Percentiles rank a stretch among this genome's conserved stretches.
Conservation (phyloP, 2,113 vertebrate species). For the Trogon surrucura region DNA sequence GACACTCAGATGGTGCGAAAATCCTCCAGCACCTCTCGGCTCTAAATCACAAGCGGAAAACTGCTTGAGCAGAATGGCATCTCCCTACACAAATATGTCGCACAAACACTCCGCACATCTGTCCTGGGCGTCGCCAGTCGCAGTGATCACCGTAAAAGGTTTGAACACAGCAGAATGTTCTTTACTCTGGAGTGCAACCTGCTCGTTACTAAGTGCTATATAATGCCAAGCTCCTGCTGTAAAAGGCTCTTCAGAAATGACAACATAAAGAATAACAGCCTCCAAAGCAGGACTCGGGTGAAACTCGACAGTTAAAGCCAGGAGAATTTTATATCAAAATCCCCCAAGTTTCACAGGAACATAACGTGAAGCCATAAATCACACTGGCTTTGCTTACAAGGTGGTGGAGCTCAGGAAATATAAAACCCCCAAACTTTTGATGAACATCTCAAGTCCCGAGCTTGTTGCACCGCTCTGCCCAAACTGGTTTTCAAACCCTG, state of each 20-base stretch:
- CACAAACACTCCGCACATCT: neutral
- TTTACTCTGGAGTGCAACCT: conserved; percentile 44
- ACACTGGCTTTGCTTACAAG: conserved; percentile 28
- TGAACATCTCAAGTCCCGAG: neutral
- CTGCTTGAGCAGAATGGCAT: neutral
- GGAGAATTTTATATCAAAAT: conserved; percentile 63
- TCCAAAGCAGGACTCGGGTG: conserved; percentile 57
- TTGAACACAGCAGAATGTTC: conserved; percentile 26
- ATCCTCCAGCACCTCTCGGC: neutral
- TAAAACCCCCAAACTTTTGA: conserved; percentile 42
- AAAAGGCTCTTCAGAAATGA: conserved; percentile 65
- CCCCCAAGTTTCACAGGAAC: conserved; percentile 34
- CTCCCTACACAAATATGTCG: neutral
- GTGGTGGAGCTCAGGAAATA: conserved; percentile 24
- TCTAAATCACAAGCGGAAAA: neutral
- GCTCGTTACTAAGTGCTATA: conserved; percentile 46
- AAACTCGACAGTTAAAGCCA: conserved; percentile 56
- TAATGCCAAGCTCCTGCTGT: conserved; percentile 15
- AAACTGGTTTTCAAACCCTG: neutral
- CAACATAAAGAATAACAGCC: conserved; percentile 63
- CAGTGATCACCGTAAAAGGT: conserved; percentile 20
- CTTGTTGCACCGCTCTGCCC: neutral
- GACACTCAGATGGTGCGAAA: neutral
- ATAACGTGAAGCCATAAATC: conserved; percentile 60
- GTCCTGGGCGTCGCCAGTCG: neutral